phyloP scores from a whole-genome alignment of 2,113 vertebrate species.

The human (Homo sapiens) region GRCh38 chr1:215710001-215710500 shows the following conservation, averaged over 20 bases:
- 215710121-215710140: conserved; percentile 46
- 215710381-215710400: conserved; percentile 59
- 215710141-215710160: neutral
- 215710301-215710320: conserved; percentile 70
- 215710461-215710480: neutral
- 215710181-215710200: conserved; percentile 50
- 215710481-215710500: neutral
- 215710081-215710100: neutral
- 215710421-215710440: neutral
- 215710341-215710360: conserved; percentile 60
- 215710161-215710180: conserved; percentile 55
- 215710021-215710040: conserved; percentile 16
- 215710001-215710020: neutral
- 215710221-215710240: conserved; percentile 58
- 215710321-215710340: conserved; percentile 57
- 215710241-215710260: conserved; percentile 36
- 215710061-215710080: neutral
- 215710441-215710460: neutral
- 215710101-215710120: neutral
- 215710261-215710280: conserved; percentile 51
- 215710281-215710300: conserved; percentile 52
- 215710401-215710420: neutral
- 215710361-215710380: conserved; percentile 58
- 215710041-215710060: neutral
- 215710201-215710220: conserved; percentile 60